Evolutionary conservation across 2,888 invertebrate genomes (phyloP), one percentile per base, ranked within the genome.

Genomic region (Acleris sparsana): DNA sequence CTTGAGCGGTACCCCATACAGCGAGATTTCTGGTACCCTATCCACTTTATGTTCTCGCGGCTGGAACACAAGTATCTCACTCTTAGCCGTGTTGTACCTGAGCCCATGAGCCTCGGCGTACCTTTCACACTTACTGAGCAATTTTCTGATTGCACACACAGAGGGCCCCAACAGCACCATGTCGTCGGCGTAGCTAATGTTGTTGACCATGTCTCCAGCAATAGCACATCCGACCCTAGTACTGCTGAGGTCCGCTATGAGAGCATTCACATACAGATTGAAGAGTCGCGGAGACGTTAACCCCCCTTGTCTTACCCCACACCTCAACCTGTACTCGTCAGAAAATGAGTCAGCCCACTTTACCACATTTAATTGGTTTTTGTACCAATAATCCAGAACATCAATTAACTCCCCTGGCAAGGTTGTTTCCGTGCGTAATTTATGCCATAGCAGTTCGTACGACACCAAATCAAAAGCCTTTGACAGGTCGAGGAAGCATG

Each of bases 261-360:
- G 29, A 5, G 18, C 52, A 16, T 60, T 52, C n/a, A 60, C 60
- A 18, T 60, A 60, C 11, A 52, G 16, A 29, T 44, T 60, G 29
- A 60, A 51, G 13, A 60, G 22, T 17, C 46, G 46, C 1, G 46
- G 17, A 5, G 46, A 46, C 46, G 60, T 60, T 5, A 60, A 13
- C n/a, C 60, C 60, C 16, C 60, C 60, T 43, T 60, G 60, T 39
- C 51, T 60, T 33, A 51, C 60, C 11, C 60, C 60, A 52, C 60
- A 60, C 39, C 29, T 25, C 33, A 60, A 33, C 49, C 51, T 20
- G 18, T 51, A 60, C 20, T 3, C 18, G 1, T 13, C 51, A 1
- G 60, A 60, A 13, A 60, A 5, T 3, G 33, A 18, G 11, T 20
- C 22, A 11, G 33, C 60, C 51, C 60, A 60, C 20, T 20, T 20